Percentiles rank a stretch among this genome's conserved stretches.
Evolutionary conservation across 2,797 vertebrate genomes (phyloP).

Genomic region (Tachyglossus aculeatus): DNA sequence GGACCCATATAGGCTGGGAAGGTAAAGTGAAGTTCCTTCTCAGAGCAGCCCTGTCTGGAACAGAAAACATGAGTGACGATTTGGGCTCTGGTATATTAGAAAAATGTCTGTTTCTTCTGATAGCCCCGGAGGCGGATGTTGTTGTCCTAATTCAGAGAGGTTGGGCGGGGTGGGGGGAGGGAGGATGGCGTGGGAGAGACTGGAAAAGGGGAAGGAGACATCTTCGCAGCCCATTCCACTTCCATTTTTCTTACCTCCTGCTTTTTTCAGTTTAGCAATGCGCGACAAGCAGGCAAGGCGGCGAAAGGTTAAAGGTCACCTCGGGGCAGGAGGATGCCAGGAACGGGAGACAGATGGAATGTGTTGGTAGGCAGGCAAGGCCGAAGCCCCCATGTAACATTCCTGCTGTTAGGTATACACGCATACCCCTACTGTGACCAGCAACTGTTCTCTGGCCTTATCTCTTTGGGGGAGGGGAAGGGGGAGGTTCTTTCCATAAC

Average conservation of each 20-base stretch:
- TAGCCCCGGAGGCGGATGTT: no score
- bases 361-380: not conserved
- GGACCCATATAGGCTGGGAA: conserved; percentile 44
- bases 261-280: not conserved
- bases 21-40: conserved; percentile 47
- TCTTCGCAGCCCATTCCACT: conserved; percentile 3
- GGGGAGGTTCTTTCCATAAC: not conserved
- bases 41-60: conserved; percentile 39
- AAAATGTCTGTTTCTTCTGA: no score
- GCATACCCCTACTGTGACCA: no score
- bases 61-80: conserved; percentile 61
- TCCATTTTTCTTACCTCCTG: not conserved
- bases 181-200: conserved; percentile 21
- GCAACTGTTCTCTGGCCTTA: no score
- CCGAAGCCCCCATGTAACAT: not conserved
- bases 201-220: not conserved
- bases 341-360: not conserved
- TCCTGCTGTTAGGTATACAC: no score
- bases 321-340: not conserved
- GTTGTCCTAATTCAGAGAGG: no score
- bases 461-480: not conserved
- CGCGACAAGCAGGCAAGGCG: not conserved
- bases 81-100: no score
- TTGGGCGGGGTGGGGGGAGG: not conserved
- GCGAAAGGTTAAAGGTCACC: not conserved